phyloP scores from a whole-genome alignment of 2,888 invertebrate genomes.

The Hypolimnas misippus region DNA sequence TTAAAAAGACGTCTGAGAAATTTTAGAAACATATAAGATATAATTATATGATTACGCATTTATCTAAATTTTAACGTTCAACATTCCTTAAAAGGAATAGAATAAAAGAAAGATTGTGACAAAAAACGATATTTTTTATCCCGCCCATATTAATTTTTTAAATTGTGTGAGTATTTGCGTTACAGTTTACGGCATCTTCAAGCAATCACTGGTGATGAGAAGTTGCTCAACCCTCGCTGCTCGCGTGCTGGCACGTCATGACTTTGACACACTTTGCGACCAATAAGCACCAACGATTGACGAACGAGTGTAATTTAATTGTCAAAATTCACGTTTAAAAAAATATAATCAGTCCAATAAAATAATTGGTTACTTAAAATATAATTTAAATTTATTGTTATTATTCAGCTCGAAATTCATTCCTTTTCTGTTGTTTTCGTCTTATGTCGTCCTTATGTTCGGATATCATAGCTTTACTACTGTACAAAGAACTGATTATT shows the following conservation, averaged over 20 bases:
- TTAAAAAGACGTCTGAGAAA: no score
- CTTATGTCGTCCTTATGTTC: no score
- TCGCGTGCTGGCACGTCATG: slow-evolving; percentile 74
- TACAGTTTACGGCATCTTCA: slow-evolving; percentile 7
- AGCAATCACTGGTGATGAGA: slow-evolving; percentile 40
- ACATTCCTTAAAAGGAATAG: no score
- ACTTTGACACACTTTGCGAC: slow-evolving; percentile 79
- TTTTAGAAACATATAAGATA: no score
- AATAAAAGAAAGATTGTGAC: no score
- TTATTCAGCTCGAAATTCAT: neutral
- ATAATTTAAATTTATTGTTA: neutral
- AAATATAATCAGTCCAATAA: neutral
- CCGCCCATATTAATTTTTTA: neutral
- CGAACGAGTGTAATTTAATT: slow-evolving; percentile 39
- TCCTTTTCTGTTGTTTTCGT: neutral
- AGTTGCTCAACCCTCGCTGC: slow-evolving; percentile 64
- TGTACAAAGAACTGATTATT: no score
- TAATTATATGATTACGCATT: no score
- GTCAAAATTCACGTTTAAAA: slow-evolving; percentile 6
- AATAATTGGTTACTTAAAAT: neutral
- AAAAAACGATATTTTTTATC: neutral
- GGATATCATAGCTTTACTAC: no score
- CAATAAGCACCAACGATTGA: slow-evolving; percentile 60
- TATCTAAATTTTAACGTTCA: no score
- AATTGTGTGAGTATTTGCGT: slow-evolving; percentile 7